Evolutionary conservation across 2,113 vertebrate genomes (phyloP), one percentile per base, ranked within the genome.

Genomic region (Alectura lathami): DNA sequence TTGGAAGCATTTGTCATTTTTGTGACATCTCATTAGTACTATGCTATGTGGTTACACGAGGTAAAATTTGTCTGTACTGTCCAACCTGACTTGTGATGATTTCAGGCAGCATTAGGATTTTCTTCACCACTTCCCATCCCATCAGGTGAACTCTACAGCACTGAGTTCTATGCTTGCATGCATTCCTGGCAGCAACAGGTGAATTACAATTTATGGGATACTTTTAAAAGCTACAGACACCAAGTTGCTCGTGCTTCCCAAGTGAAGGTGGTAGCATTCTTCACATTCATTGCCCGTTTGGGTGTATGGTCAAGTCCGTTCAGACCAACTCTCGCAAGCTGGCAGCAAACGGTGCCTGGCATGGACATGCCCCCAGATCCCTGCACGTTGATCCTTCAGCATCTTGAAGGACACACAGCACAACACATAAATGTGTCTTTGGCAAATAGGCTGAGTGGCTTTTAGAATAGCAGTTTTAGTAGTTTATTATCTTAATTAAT

Each of bases 1-100:
- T n/a, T 12, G 24, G 60, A 51, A 78, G 40, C 38, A 6, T 29
- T 64, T 69, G 76, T 17, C 11, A 8, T 27, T 48, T 43, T 22
- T 26, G 67, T 56, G 67, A 57, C 45, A 30, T 51, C 72, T 91
- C 40, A 1, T 32, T 60, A 24, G 17, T 16, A 2, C 66, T 50
- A 3, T 4, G 3, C 24, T 34, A 2, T 13, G 8, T 42, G 40
- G 32, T 34, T 48, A 2, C 1, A 0, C 8, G 27, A 36, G 50
- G 38, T 34, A 22, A 43, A 70, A 17, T 13, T 4, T 24, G 7
- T 16, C 21, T 11, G 0, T 7, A 0, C 16, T 20, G 57, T 30
- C 59, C 53, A 60, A 7, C 8, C 60, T 8, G 30, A 47, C 34
- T 6, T 22, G 64, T 9, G 42, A n/a, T n/a, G 34, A 18, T 15